Percentiles rank a stretch among this genome's conserved stretches.
Evolutionary conservation across 1,140 invertebrate species (phyloP).

Genomic region (Megathymus violae): DNA sequence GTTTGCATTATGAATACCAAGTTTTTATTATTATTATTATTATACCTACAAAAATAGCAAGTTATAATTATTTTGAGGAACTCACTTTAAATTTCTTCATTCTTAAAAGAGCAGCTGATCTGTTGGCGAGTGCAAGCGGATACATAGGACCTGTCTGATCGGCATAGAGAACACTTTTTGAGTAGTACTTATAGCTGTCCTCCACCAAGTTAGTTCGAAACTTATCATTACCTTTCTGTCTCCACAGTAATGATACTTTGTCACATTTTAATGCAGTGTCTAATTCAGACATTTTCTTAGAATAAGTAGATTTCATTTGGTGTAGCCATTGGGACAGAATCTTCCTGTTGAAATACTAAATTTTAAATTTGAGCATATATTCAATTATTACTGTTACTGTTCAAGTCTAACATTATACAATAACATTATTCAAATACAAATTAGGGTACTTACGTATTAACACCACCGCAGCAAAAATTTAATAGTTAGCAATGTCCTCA

Average conservation of each 20-base stretch:
- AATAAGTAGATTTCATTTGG: slow-evolving; percentile 63
- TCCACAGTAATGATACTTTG: slow-evolving; percentile 62
- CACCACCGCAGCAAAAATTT: too few species aligned
- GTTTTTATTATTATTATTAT: too few species aligned
- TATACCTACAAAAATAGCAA: neutral
- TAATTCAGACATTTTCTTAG: slow-evolving; percentile 53
- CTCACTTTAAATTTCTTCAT: slow-evolving; percentile 65
- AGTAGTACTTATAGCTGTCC: slow-evolving; percentile 67
- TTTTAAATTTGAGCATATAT: too few species aligned
- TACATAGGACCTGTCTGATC: slow-evolving; percentile 62
- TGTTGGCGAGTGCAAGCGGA: slow-evolving; percentile 67
- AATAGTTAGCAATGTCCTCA: too few species aligned
- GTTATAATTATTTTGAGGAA: neutral
- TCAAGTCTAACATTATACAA: too few species aligned
- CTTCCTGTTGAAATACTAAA: slow-evolving; percentile 48
- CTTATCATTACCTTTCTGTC: slow-evolving; percentile 67
- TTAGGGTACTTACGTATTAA: too few species aligned
- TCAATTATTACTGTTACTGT: too few species aligned
- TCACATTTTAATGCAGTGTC: slow-evolving; percentile 69
- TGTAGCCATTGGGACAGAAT: slow-evolving; percentile 66
- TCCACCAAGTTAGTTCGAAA: slow-evolving; percentile 56
- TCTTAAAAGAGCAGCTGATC: slow-evolving; percentile 65
- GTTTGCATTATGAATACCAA: neutral
- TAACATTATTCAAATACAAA: too few species aligned
- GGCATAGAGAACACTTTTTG: slow-evolving; percentile 67